Conservation (phyloP, 1,140 invertebrate genomes). For the Alviniconcha marisindica region DNA sequence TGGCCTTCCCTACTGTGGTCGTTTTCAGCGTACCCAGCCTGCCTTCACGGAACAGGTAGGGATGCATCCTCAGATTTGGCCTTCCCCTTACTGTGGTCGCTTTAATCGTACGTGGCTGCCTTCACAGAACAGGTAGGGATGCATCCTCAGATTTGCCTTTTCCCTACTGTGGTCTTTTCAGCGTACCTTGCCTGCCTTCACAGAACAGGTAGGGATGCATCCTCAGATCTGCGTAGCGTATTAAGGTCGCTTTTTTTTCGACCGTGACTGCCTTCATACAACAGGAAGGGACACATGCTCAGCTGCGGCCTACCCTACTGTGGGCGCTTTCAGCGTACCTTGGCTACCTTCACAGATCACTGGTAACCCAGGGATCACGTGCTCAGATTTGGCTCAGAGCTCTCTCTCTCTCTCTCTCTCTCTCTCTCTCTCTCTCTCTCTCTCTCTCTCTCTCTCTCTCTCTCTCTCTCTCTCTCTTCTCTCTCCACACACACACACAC, state of each 20-base stretch:
- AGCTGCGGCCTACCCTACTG: constrained; percentile 37
- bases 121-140: constrained; percentile 36
- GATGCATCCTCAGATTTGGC: constrained; percentile 39
- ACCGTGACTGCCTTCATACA: constrained; percentile 11
- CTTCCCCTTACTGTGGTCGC: constrained; percentile 31
- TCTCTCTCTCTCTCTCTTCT: too few species aligned
- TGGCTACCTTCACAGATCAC: constrained; percentile 12
- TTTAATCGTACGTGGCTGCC: background rate
- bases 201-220: constrained; percentile 40
- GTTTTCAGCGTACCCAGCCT: constrained; percentile 14
- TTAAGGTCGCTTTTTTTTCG: constrained; percentile 39
- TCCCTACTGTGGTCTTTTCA: constrained; percentile 36
- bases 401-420: too few species aligned
- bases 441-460: too few species aligned
- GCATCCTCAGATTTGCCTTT: constrained; percentile 27
- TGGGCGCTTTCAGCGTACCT: constrained; percentile 7
- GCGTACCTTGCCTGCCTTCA: constrained; percentile 10
- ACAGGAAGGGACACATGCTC: constrained; percentile 33
- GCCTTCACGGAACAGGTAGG: constrained; percentile 37
- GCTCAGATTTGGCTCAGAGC: constrained; percentile 33
- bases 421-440: too few species aligned
- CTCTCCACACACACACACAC: too few species aligned
- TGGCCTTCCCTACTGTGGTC: constrained; percentile 35
- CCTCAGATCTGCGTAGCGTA: constrained; percentile 27
- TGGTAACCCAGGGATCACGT: constrained; percentile 43